A percentile compares a stretch with the other conserved stretches of the same genome.
phyloP scores from a whole-genome alignment of 2,797 vertebrate genomes.

The Gastrophryne carolinensis region DNA sequence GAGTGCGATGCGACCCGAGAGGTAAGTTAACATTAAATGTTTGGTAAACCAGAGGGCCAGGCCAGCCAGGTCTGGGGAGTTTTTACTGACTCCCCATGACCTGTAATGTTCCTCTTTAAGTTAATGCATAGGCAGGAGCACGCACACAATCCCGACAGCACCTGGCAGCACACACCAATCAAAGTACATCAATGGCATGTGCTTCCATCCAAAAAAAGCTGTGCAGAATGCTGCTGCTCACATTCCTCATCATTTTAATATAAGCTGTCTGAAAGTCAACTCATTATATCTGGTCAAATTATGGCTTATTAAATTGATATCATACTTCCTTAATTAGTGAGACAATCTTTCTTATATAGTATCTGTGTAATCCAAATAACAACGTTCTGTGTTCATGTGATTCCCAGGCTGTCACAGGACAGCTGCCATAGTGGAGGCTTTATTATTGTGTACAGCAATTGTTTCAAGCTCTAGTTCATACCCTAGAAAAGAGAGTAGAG shows the following conservation, averaged over 20 bases:
- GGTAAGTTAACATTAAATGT: too few species aligned
- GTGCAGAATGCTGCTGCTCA: not conserved
- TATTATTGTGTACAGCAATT: constrained; percentile 19
- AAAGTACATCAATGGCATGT: not conserved
- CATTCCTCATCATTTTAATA: not conserved
- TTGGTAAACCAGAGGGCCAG: too few species aligned
- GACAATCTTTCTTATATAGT: constrained; percentile 29
- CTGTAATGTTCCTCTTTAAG: too few species aligned
- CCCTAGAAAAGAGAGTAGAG: too few species aligned
- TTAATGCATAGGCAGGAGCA: too few species aligned
- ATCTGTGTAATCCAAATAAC: constrained; percentile 30
- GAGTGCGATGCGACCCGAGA: too few species aligned
- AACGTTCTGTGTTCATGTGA: constrained; percentile 15
- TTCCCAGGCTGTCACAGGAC: constrained; percentile 10
- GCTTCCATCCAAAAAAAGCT: not conserved
- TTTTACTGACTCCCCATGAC: too few species aligned
- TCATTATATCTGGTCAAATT: not conserved
- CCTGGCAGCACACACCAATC: too few species aligned
- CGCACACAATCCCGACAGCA: too few species aligned
- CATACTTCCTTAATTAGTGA: constrained; percentile 22
- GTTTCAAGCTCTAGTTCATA: not conserved
- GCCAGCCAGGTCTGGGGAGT: too few species aligned
- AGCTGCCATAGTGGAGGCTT: constrained; percentile 28
- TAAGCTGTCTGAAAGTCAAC: not conserved
- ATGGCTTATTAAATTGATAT: constrained; percentile 27